Conservation (phyloP, 2,888 invertebrate genomes). For the Serrognathus titanus region DNA sequence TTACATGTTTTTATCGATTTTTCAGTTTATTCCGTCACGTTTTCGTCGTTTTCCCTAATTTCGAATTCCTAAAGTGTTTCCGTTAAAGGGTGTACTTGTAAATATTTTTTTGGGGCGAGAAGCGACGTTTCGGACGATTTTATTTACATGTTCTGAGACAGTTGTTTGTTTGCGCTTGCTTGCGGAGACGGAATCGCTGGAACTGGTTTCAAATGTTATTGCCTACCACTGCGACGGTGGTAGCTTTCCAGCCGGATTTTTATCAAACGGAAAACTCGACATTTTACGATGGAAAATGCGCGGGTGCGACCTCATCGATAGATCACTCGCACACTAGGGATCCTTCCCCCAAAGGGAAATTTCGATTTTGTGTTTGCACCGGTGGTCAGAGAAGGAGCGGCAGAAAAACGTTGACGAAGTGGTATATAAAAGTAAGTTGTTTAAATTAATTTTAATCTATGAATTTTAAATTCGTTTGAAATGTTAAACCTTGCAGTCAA, state of each 20-base stretch:
- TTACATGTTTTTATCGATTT: background rate
- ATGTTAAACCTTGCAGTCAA: too few species aligned
- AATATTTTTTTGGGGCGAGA: background rate
- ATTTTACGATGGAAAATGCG: conserved; percentile 41
- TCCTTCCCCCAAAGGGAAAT: conserved; percentile 34
- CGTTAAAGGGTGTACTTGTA: background rate
- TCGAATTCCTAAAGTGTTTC: background rate
- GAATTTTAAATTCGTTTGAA: too few species aligned
- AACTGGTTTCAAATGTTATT: conserved; percentile 36
- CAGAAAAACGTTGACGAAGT: conserved; percentile 57
- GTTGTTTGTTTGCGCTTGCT: background rate
- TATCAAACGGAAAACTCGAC: conserved; percentile 43
- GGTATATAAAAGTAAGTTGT: conserved; percentile 71
- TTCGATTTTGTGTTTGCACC: conserved; percentile 45
- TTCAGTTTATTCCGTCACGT: background rate
- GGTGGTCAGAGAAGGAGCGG: conserved; percentile 42
- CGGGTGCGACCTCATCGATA: conserved; percentile 30
- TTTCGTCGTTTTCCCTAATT: background rate
- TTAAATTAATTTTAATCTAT: conserved; percentile 7
- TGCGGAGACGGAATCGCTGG: background rate
- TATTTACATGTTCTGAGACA: background rate
- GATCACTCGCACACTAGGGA: conserved; percentile 29
- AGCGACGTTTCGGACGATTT: background rate
- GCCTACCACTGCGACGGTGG: conserved; percentile 37
- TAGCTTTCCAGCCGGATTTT: conserved; percentile 41